Base-by-base conservation (phyloP, 2,888 invertebrate genomes). In the Argyra leucocephala region DNA sequence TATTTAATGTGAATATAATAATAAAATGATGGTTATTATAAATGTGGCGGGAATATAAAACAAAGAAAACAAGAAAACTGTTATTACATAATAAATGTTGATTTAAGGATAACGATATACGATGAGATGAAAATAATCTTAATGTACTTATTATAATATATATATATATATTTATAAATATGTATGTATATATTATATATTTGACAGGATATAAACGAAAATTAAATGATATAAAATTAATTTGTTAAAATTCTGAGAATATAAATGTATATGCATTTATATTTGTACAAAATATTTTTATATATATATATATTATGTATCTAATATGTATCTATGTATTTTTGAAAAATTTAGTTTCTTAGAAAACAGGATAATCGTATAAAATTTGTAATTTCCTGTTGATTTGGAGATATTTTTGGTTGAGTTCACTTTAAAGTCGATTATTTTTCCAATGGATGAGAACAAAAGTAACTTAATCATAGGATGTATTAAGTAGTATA, bases 141-240 rank as follows among this genome's bases (percentile, higher is more conserved):
- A 15, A 48, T 48, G 48, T 48, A n/a, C 7, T 31, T 31, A 12
- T 31, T 31, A 48, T 1, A 48, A 15, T 18, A 48, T 48, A n/a
- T 18, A 48, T 5, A 18, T 48, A 18, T 2, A 48, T 18, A 48
- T 18, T 12, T 15, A 48, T 15, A 48, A 18, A 3, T 48, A n/a
- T 15, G 18, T 48, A 48, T 3, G 18, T 18, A 48, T 3, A 48
- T 15, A 48, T 12, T 31, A 9, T 9, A 48, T 48, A 48, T 48
- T 48, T 48, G 48, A 48, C 48, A n/a, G 48, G 48, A 48, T 48
- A 48, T 48, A 18, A 48, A 18, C 18, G 48, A 48, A 48, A 18
- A 48, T 48, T 48, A 48, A 48, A 48, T 48, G 48, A 48, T 48
- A 48, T 48, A 18, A 48, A 48, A 48, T 48, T 48, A 48, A 48